These are phyloP conservation scores for Oncopodura yosiiana DNA, from an alignment of 1,140 invertebrate genomes.

Conservation along the genomic window DNA sequence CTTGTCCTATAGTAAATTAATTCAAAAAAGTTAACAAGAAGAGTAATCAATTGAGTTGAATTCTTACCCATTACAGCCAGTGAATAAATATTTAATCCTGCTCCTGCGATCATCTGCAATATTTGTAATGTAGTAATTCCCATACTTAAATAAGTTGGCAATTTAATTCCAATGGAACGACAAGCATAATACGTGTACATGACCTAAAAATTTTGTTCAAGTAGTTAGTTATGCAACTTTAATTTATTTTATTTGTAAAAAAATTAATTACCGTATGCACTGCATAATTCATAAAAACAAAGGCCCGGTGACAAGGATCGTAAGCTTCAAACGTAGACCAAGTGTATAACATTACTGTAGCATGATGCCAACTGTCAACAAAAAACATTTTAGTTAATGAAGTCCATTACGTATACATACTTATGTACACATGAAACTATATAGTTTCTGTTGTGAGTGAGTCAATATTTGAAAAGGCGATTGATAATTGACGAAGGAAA, in stretches of 20 bases:
- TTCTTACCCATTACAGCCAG: slow-evolving; percentile 11
- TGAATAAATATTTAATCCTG: slow-evolving; percentile 66
- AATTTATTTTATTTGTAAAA: not conserved
- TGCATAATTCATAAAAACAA: slow-evolving; percentile 95
- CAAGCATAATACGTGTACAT: not conserved
- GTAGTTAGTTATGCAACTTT: no score
- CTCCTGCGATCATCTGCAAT: slow-evolving; percentile 88
- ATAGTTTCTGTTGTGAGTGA: no score
- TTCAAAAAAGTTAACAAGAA: not conserved
- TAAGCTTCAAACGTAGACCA: slow-evolving; percentile 97
- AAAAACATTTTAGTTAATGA: no score
- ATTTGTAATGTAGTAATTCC: slow-evolving; percentile 84
- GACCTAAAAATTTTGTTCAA: not conserved
- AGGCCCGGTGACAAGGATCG: slow-evolving; percentile 91
- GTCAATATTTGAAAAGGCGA: slow-evolving; percentile 44
- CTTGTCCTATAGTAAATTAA: slow-evolving; percentile 41
- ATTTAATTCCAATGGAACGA: slow-evolving; percentile 66
- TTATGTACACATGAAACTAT: no score
- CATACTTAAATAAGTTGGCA: slow-evolving; percentile 79
- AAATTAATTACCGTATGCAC: slow-evolving; percentile 81
- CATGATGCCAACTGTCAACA: slow-evolving; percentile 61
- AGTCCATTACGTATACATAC: no score
- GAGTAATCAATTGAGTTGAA: not conserved
- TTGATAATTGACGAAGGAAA: slow-evolving; percentile 45
- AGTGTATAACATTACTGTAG: slow-evolving; percentile 81